These are phyloP conservation scores for Agrenia bidenticulata DNA, from an alignment of 2,888 invertebrate genomes.

Conservation along the genomic window DNA sequence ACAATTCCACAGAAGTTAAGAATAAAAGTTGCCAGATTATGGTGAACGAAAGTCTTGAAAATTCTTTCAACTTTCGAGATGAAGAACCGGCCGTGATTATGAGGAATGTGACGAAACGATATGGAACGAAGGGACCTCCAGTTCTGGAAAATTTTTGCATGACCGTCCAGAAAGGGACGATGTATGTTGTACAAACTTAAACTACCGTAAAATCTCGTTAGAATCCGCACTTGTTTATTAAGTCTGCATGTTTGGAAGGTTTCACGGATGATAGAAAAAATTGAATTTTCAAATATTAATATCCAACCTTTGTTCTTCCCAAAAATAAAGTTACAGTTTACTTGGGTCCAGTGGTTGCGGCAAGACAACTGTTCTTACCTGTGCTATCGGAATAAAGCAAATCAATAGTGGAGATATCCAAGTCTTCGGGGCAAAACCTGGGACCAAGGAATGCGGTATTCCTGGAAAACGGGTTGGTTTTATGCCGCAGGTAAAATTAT, in stretches of 20 bases:
- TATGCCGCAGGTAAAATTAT: conserved; percentile 63
- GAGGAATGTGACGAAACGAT: conserved; percentile 25
- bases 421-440: conserved; percentile 86
- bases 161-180: conserved; percentile 34
- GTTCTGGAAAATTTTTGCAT: conserved; percentile 27
- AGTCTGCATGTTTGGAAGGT: conserved; percentile 1
- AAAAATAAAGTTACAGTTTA: conserved; percentile 75
- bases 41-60: no score
- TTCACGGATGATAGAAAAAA: background rate
- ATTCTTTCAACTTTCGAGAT: no score
- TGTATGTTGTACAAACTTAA: conserved; percentile 28
- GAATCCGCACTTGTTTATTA: no score
- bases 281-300: background rate
- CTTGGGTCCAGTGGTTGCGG: conserved; percentile 93
- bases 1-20: no score
- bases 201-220: background rate
- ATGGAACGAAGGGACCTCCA: conserved; percentile 23
- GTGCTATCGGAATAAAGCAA: conserved; percentile 83
- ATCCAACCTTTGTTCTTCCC: background rate
- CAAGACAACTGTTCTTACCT: conserved; percentile 80
- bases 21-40: no score
- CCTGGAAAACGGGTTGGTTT: conserved; percentile 92
- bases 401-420: conserved; percentile 83
- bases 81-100: conserved; percentile 28
- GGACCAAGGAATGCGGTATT: conserved; percentile 81